Evolutionary conservation across 2,797 vertebrate species (phyloP), one percentile per base, ranked within the genome.

Genomic region (Micromesistius poutassou): DNA sequence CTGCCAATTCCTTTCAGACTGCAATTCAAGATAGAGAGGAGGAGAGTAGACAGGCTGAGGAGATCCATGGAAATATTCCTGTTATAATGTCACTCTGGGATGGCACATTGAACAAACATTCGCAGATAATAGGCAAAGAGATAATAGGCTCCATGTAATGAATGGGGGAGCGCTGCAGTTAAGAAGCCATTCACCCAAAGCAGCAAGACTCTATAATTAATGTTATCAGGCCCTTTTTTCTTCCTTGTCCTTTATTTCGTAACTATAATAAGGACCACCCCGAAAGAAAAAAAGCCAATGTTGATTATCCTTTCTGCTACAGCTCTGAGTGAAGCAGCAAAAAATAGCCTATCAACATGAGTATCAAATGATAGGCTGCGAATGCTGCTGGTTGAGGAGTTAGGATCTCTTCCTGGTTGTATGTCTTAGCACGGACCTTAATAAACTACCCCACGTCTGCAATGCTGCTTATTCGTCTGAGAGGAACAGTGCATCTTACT

Each of bases 1-100:
- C 86, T 89, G 84, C 89, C 87, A 84, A 87, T 75, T 79, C 28
- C 28, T 30, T 89, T 88, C 85, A 89, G 81, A 81, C 81, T 79
- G 78, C 78, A 42, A 50, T 87, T 82, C 82, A 84, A 71, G 66
- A 12, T 5, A 70, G 66, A 70, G 28, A 70, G 7, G 85, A 86
- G 73, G 25, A 87, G 68, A 72, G 50, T 6, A n/a, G 70, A 84
- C 77, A 76, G 73, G 46, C 72, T 85, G 38, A 80, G 76, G 22
- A 66, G 50, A 81, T 78, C 79, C 77, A 78, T 75, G 71, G 76
- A 80, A 75, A 66, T 74, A 82, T 19, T 76, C 42, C 25, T 74
- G 79, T 79, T 75, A 46, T 35, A 72, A 82, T 81, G 86, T 86
- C 46, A 78, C 9, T 80, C 75, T 10, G 28, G 71, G 10, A 35